phyloP scores from a whole-genome alignment of 1,140 invertebrate genomes.

The Venturia canescens region DNA sequence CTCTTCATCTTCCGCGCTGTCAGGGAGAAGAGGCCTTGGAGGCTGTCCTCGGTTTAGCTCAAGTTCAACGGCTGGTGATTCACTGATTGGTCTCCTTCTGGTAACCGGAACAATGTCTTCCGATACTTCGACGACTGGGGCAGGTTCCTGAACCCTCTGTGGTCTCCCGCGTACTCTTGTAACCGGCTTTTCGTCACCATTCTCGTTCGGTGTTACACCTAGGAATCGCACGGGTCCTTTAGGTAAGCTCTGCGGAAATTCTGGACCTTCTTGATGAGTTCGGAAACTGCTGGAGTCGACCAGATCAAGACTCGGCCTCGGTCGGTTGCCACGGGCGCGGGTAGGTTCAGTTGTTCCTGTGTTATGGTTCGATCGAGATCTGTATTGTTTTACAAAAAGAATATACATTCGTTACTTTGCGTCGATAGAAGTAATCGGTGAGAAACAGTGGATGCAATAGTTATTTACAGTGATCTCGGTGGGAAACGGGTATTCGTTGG shows the following conservation, averaged over 20 bases:
- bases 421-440: neutral
- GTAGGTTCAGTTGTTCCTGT: slow-evolving; percentile 72
- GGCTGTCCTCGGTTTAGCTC: slow-evolving; percentile 67
- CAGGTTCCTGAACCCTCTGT: slow-evolving; percentile 64
- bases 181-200: slow-evolving; percentile 69
- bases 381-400: slow-evolving; percentile 48
- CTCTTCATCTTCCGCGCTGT: slow-evolving; percentile 57
- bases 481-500: slow-evolving; percentile 88
- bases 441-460: neutral
- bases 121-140: slow-evolving; percentile 60
- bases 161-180: slow-evolving; percentile 63
- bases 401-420: slow-evolving; percentile 19
- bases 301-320: slow-evolving; percentile 84
- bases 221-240: slow-evolving; percentile 79
- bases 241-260: slow-evolving; percentile 76
- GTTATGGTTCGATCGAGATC: slow-evolving; percentile 72
- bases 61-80: slow-evolving; percentile 59
- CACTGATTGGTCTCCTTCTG: slow-evolving; percentile 61
- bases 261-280: slow-evolving; percentile 81
- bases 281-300: slow-evolving; percentile 89
- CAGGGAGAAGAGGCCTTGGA: slow-evolving; percentile 45
- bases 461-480: slow-evolving; percentile 78
- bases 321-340: slow-evolving; percentile 78
- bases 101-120: slow-evolving; percentile 59
- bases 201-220: slow-evolving; percentile 79